phyloP scores from a whole-genome alignment of 2,797 vertebrate genomes.

The Falco columbarius region DNA sequence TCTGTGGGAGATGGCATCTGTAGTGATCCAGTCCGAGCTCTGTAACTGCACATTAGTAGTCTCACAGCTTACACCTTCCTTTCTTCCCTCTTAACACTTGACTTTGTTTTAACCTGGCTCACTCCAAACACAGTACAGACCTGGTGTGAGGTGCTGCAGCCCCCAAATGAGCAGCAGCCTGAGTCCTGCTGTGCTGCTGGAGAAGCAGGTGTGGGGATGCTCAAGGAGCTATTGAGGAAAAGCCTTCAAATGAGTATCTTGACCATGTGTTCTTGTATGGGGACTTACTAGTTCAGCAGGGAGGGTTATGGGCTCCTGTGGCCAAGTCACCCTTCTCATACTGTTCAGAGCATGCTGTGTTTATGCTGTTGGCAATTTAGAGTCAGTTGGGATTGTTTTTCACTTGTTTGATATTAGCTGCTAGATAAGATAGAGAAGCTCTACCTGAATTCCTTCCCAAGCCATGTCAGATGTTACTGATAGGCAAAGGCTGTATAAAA shows the following conservation, averaged over 20 bases:
- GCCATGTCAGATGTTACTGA: background rate
- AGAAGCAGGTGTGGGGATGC: background rate
- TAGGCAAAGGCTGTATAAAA: background rate
- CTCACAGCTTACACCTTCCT: background rate
- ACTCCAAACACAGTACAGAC: background rate
- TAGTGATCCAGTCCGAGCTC: background rate
- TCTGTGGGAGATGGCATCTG: background rate
- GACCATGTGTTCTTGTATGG: background rate
- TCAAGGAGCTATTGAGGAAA: background rate
- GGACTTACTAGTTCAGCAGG: background rate
- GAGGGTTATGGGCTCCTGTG: background rate
- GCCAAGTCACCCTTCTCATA: background rate
- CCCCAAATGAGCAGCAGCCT: background rate
- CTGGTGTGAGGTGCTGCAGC: background rate
- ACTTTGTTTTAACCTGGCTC: background rate
- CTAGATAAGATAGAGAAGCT: background rate
- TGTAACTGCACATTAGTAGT: background rate
- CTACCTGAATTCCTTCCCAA: background rate
- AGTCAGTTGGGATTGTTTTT: background rate
- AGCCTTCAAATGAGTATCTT: background rate
- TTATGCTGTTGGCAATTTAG: background rate
- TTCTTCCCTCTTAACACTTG: background rate
- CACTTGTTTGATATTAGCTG: background rate
- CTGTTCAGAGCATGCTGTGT: background rate
- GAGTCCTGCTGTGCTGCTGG: background rate